Percentiles rank a stretch among this genome's conserved stretches.
Conservation (phyloP, 2,113 vertebrate species). For the Galeopterus variegatus region DNA sequence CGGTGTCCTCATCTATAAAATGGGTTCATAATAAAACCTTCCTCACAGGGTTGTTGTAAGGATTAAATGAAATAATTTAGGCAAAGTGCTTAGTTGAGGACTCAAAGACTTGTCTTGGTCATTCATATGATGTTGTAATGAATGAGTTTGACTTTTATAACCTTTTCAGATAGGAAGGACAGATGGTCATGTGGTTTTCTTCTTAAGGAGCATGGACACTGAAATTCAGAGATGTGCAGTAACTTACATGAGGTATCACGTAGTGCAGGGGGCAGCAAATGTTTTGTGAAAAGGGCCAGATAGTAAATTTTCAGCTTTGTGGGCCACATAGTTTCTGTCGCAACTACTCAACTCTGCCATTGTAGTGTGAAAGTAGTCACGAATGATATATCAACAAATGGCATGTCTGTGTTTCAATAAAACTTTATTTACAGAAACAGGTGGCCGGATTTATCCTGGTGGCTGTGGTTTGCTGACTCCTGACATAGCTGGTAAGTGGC, state of each 20-base stretch:
- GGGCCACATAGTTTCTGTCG: not conserved
- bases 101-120: not conserved
- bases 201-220: not conserved
- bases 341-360: not conserved
- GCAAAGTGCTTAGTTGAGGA: not conserved
- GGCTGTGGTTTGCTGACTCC: not conserved
- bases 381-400: too few species aligned
- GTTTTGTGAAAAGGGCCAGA: not conserved
- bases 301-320: not conserved
- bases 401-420: not conserved
- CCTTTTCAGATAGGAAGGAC: not conserved
- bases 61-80: not conserved
- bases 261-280: not conserved
- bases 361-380: not conserved
- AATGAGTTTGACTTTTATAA: not conserved
- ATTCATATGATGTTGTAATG: not conserved
- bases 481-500: not conserved
- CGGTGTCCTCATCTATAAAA: not conserved
- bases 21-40: not conserved
- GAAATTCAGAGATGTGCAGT: not conserved
- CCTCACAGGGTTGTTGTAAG: not conserved
- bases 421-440: not conserved
- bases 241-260: not conserved
- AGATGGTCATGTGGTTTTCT: not conserved
- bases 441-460: not conserved